Conservation (phyloP, 2,797 vertebrate genomes). For the Psittacula derbiana region DNA sequence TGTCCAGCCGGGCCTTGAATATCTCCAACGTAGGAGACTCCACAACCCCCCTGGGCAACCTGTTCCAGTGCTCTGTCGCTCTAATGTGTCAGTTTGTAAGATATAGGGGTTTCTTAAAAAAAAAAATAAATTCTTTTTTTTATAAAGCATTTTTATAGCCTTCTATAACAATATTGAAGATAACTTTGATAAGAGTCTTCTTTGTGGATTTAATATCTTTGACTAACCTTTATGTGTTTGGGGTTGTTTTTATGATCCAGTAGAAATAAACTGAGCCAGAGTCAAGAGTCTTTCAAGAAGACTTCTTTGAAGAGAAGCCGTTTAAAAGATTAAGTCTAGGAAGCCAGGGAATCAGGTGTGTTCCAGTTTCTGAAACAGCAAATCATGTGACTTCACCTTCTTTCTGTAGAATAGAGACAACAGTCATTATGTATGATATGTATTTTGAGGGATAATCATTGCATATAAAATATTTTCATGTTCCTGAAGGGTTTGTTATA, state of each 20-base stretch:
- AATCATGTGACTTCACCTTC: neutral
- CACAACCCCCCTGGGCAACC: too few species aligned
- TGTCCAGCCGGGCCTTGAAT: too few species aligned
- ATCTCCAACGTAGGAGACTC: too few species aligned
- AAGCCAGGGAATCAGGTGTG: neutral
- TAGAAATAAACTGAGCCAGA: neutral
- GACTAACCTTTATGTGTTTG: neutral
- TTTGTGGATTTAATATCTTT: neutral
- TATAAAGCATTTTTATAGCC: neutral
- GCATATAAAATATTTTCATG: neutral
- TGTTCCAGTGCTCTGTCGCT: too few species aligned
- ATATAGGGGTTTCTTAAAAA: neutral
- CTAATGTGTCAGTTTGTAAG: neutral
- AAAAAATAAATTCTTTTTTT: neutral
- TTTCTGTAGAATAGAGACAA: neutral
- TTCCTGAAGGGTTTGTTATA: neutral
- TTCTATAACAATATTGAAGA: neutral
- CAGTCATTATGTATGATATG: neutral
- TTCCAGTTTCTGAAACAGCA: neutral
- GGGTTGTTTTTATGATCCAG: neutral
- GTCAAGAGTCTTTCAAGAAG: neutral
- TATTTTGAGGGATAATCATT: neutral
- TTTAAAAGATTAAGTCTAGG: neutral
- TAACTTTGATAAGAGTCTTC: neutral
- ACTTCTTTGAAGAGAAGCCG: neutral